phyloP scores from a whole-genome alignment of 2,113 vertebrate species.

The Symphodus melops region DNA sequence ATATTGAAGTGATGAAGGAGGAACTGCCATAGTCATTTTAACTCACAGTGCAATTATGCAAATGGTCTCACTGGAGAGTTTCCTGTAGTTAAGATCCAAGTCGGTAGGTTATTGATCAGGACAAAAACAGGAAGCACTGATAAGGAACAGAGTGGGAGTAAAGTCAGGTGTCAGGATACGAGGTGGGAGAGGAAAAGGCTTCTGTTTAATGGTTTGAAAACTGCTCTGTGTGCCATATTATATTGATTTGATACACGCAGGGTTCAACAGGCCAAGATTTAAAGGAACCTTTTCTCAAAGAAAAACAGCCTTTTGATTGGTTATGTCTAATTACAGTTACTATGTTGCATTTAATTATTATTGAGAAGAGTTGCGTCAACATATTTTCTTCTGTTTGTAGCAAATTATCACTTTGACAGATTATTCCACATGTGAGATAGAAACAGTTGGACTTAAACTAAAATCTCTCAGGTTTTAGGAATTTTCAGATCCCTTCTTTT shows the following conservation, averaged over 20 bases:
- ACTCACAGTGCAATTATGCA: slow-evolving; percentile 73
- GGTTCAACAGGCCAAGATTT: slow-evolving; percentile 1
- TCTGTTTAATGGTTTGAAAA: background rate
- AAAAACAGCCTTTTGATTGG: background rate
- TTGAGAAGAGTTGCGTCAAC: background rate
- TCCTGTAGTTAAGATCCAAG: slow-evolving; percentile 63
- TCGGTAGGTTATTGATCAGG: slow-evolving; percentile 69
- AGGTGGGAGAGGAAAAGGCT: background rate
- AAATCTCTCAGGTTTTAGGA: background rate
- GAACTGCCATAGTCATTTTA: slow-evolving; percentile 42
- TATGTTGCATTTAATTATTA: background rate
- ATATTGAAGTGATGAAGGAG: background rate
- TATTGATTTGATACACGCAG: background rate
- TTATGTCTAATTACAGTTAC: background rate
- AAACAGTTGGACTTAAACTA: background rate
- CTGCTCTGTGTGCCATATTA: background rate
- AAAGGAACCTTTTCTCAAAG: background rate
- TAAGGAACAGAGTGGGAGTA: slow-evolving; percentile 1
- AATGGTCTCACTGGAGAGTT: slow-evolving; percentile 65
- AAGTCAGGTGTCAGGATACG: slow-evolving; percentile 16
- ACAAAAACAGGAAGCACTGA: slow-evolving; percentile 20
- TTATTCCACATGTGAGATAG: background rate
- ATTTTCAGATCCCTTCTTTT: background rate
- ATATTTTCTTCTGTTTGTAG: background rate
- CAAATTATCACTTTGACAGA: background rate